These are phyloP conservation scores for Cebidichthys violaceus DNA, from an alignment of 2,113 vertebrate genomes.

Conservation along the genomic window DNA sequence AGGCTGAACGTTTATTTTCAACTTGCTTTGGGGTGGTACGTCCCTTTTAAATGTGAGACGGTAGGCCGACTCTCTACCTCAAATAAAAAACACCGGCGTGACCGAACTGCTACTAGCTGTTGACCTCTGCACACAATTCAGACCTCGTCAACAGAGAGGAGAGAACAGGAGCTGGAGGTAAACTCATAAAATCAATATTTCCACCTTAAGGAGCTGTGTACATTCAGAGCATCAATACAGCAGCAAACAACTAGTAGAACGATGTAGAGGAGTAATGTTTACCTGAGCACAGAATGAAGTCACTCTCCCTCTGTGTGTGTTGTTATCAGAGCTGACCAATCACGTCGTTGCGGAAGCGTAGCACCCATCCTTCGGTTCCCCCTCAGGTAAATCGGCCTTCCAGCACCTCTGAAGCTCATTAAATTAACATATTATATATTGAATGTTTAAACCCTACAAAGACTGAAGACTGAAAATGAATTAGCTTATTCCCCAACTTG, in stretches of 20 bases:
- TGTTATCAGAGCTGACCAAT: neutral
- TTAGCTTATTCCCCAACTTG: neutral
- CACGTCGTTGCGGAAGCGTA: neutral
- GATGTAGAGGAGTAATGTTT: no score
- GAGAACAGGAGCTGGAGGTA: neutral
- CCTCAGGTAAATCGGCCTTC: neutral
- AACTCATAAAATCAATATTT: neutral
- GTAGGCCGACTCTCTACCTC: neutral
- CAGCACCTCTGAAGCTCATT: neutral
- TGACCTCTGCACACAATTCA: conserved; percentile 48
- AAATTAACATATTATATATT: neutral
- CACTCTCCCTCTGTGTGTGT: neutral
- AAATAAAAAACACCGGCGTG: conserved; percentile 15
- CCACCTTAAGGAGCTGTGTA: neutral
- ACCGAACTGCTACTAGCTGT: neutral
- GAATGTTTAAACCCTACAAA: neutral
- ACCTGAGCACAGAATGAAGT: neutral
- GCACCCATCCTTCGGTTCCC: no score
- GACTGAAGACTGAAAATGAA: neutral
- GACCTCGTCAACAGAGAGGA: conserved; percentile 37
- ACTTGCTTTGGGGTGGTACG: conserved; percentile 9
- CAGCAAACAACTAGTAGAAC: neutral
- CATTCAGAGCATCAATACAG: neutral
- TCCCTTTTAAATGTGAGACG: conserved; percentile 21
- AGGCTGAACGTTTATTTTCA: neutral